phyloP scores from a whole-genome alignment of 2,113 vertebrate species.

The Hemiscyllium ocellatum region DNA sequence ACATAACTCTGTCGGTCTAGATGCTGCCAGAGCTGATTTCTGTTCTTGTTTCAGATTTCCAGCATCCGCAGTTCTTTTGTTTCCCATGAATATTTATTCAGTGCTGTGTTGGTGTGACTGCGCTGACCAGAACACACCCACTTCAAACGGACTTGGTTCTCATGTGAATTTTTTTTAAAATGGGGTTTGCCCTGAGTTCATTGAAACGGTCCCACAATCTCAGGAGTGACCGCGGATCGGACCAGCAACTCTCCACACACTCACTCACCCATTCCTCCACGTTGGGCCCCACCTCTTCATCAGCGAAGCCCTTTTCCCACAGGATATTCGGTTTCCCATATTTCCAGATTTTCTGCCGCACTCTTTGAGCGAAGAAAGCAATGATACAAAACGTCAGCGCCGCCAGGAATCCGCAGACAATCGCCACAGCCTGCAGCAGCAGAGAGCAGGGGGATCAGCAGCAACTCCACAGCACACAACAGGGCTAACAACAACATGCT shows the following conservation, averaged over 20 bases:
- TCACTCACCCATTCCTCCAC: conserved; percentile 73
- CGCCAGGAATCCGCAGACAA: conserved; percentile 69
- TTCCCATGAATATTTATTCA: not conserved
- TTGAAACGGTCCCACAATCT: not conserved
- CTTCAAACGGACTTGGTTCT: not conserved
- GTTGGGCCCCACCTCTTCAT: conserved; percentile 49
- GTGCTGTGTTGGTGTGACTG: not conserved
- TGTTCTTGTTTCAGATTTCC: no score
- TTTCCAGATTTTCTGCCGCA: conserved; percentile 71
- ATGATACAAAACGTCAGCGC: conserved; percentile 62
- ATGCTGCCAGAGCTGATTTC: no score
- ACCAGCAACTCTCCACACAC: not conserved
- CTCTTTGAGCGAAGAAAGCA: conserved; percentile 72
- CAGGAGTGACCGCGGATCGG: not conserved
- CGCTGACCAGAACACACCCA: not conserved
- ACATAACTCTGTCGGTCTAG: no score
- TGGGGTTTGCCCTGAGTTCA: not conserved
- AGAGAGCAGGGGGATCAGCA: fast-evolving
- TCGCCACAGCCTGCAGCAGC: conserved; percentile 60
- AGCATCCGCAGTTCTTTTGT: no score
- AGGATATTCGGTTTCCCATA: conserved; percentile 68
- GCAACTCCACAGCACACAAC: not conserved
- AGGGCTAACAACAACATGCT: not conserved
- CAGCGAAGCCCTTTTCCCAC: conserved; percentile 57
- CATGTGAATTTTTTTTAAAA: not conserved